A percentile compares a stretch with the other conserved stretches of the same genome.
These are phyloP conservation scores for Acanthaster planci DNA, from an alignment of 35 echinoderm and acorn worm genomes.

Conservation along the genomic window DNA sequence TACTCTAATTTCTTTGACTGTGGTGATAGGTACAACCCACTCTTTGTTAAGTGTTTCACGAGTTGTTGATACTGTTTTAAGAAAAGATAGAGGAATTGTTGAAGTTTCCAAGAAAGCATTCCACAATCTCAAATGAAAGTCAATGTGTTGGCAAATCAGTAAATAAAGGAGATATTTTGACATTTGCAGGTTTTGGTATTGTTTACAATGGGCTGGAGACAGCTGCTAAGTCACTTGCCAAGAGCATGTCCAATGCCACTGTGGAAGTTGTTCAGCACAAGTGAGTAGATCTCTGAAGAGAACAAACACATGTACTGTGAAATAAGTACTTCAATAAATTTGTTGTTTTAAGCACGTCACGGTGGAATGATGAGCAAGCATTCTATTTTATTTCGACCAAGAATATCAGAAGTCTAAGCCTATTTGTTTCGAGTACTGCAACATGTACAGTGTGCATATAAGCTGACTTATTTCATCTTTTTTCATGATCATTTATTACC, in stretches of 20 bases:
- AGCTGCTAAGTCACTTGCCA: slow-evolving; percentile 75
- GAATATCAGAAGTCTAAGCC: not conserved
- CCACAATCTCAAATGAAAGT: too few relatives aligned
- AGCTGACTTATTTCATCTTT: too few relatives aligned
- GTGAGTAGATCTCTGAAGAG: slow-evolving; percentile 35
- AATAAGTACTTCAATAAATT: not conserved
- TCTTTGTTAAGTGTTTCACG: too few relatives aligned
- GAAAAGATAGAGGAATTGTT: too few relatives aligned
- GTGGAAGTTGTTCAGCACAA: slow-evolving; percentile 85
- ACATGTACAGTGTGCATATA: too few relatives aligned
- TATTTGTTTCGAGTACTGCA: too few relatives aligned
- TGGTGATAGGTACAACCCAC: too few relatives aligned
- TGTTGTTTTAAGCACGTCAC: not conserved
- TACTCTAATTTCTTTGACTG: too few relatives aligned
- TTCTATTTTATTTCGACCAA: slow-evolving; percentile 11
- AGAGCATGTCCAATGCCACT: slow-evolving; percentile 79
- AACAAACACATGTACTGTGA: not conserved
- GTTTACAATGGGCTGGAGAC: slow-evolving; percentile 68
- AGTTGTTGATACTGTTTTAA: too few relatives aligned
- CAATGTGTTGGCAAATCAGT: too few relatives aligned
- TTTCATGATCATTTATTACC: too few relatives aligned
- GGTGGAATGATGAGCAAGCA: not conserved
- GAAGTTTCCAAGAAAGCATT: too few relatives aligned
- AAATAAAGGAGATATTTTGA: not conserved
- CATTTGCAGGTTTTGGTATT: slow-evolving; percentile 67